Evolutionary conservation across 2,113 vertebrate genomes (phyloP), one percentile per base, ranked within the genome.

Genomic region (Coryphaenoides rupestris): DNA sequence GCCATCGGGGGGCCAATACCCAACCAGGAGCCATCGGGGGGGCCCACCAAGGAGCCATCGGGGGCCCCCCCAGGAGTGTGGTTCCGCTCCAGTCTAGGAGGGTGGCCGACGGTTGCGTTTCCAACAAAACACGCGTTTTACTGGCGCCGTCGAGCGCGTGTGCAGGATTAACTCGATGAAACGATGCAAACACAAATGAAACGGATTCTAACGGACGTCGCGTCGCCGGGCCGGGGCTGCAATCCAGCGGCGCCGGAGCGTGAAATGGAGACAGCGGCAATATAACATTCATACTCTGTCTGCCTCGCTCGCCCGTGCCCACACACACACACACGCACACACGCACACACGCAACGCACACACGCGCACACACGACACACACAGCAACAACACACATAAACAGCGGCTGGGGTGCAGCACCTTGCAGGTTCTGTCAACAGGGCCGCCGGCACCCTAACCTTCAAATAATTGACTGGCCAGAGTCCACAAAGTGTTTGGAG

Each of bases 401-500:
- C 63, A 72, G 56, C 21, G 60, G 68, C 10, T 3, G 21, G 19
- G 72, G 76, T 76, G 77, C 78, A 69, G 72, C 74, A 82, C 58
- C 72, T 78, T 79, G 77, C 78, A 85, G 80, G 81, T 89, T 85
- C 81, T 79, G 79, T 87, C 83, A 77, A 80, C 79, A 74, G 70
- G 80, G 80, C 75, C 87, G 88, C 84, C 80, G 84, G 83, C 83
- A 83, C 81, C 81, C 76, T 85, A 90, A 89, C 86, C 89, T 90
- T 90, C 89, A 87, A 79, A 82, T 85, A 86, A 89, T 91, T 91
- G 89, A 91, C 85, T 83, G 82, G 86, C 74, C 45, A 74, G 62
- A 83, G 79, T 88, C 80, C 79, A 78, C 79, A 74, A 81, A 86
- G 81, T 89, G 86, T 90, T 87, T 87, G 81, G 85, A 26, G 55